Conservation (phyloP, 2,797 vertebrate genomes). For the Hoplostethus atlanticus region DNA sequence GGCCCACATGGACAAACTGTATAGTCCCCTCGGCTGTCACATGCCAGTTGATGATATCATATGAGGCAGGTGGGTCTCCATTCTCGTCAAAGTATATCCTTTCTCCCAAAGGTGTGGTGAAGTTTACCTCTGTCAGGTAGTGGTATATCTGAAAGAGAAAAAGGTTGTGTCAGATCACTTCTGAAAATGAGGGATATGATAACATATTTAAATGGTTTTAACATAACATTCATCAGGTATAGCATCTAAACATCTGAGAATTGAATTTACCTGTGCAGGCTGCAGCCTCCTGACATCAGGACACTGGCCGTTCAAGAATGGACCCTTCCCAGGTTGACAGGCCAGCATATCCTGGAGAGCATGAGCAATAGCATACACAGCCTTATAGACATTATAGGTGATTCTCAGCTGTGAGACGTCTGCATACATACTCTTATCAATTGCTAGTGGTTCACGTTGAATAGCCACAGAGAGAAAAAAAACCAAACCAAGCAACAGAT, state of each 20-base stretch:
- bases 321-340: slow-evolving; percentile 61
- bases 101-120: slow-evolving; percentile 68
- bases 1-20: slow-evolving; percentile 64
- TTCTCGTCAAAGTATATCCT: slow-evolving; percentile 67
- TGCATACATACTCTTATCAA: slow-evolving; percentile 42
- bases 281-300: slow-evolving; percentile 52
- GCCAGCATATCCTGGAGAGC: slow-evolving; percentile 66
- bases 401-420: slow-evolving; percentile 65
- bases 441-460: not conserved
- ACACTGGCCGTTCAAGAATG: slow-evolving; percentile 52
- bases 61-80: slow-evolving; percentile 56
- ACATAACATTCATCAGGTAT: slow-evolving; percentile 20
- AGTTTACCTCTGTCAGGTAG: slow-evolving; percentile 66
- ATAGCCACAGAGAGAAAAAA: not conserved
- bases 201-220: not conserved
- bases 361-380: slow-evolving; percentile 69
- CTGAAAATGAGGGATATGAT: slow-evolving; percentile 1
- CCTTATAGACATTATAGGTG: slow-evolving; percentile 74
- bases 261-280: slow-evolving; percentile 51
- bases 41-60: slow-evolving; percentile 76
- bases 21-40: slow-evolving; percentile 40
- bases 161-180: not conserved
- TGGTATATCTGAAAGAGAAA: slow-evolving; percentile 45
- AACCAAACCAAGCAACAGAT: not conserved
- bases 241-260: slow-evolving; percentile 1